Conservation (phyloP, 2,888 invertebrate species). For the Axea sp. region DNA sequence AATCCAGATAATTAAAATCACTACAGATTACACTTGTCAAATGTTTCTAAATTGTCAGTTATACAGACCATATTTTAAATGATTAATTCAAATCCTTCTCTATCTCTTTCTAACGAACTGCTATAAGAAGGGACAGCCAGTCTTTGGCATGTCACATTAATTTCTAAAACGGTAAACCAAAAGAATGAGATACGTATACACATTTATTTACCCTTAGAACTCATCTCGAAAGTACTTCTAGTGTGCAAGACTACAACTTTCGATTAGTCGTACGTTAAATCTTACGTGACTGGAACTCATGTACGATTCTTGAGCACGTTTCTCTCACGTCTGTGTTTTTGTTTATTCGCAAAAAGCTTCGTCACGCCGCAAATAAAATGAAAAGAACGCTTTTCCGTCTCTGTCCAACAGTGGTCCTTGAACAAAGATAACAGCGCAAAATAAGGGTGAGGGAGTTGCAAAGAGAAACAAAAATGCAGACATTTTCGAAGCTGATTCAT, state of each 20-base stretch:
- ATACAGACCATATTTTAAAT: too few relatives aligned
- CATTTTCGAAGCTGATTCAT: slow-evolving; percentile 8
- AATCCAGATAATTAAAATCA: too few relatives aligned
- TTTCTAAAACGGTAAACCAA: too few relatives aligned
- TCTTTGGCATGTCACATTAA: too few relatives aligned
- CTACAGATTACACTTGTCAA: too few relatives aligned
- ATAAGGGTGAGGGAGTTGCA: not conserved
- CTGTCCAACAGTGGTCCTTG: not conserved
- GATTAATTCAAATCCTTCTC: too few relatives aligned
- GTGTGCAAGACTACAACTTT: slow-evolving; percentile 27
- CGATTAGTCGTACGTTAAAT: slow-evolving; percentile 56
- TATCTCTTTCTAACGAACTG: too few relatives aligned
- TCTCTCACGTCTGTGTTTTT: slow-evolving; percentile 38
- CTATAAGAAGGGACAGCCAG: too few relatives aligned
- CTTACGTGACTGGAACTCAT: slow-evolving; percentile 48
- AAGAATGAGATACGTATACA: too few relatives aligned
- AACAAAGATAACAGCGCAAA: not conserved
- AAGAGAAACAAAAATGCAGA: not conserved
- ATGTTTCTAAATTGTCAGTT: too few relatives aligned
- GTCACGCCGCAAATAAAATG: slow-evolving; percentile 7
- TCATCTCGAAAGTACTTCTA: slow-evolving; percentile 12
- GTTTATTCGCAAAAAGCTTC: slow-evolving; percentile 26
- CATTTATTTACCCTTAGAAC: too few relatives aligned
- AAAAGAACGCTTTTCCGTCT: not conserved
- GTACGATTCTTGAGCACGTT: slow-evolving; percentile 43